A percentile compares a stretch with the other conserved stretches of the same genome.
These are phyloP conservation scores for Myotis pilosus DNA, from an alignment of 2,797 vertebrate genomes.

Conservation along the genomic window DNA sequence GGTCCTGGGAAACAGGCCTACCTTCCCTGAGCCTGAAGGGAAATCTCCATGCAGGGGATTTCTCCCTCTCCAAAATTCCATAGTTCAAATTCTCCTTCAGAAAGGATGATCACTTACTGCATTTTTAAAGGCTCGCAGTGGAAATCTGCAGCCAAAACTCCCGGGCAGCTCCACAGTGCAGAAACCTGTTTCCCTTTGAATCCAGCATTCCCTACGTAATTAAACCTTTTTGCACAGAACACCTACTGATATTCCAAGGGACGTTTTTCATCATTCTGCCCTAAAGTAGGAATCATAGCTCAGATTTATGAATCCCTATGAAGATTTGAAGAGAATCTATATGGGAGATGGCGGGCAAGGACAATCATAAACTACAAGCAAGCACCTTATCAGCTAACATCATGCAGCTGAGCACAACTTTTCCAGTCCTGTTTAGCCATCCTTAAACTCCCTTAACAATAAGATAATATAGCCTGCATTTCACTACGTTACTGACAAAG, in stretches of 20 bases:
- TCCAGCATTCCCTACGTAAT: not conserved
- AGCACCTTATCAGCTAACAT: constrained; percentile 46
- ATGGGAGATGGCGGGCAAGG: not conserved
- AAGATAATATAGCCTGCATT: constrained; percentile 15
- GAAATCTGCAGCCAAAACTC: not conserved
- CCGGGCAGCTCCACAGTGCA: not conserved
- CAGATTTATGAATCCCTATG: not conserved
- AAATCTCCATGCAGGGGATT: not conserved
- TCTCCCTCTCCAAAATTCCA: not conserved
- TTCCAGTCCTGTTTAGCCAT: constrained; percentile 36
- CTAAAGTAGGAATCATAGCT: not conserved
- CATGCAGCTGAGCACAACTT: constrained; percentile 48
- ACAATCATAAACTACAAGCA: not conserved
- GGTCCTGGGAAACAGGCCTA: not conserved
- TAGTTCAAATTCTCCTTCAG: not conserved
- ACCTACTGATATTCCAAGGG: not conserved
- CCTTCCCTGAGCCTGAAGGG: not conserved
- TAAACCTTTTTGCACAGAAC: not conserved
- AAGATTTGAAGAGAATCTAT: not conserved
- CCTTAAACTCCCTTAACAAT: constrained; percentile 31
- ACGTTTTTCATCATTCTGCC: not conserved
- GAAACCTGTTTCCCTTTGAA: not conserved
- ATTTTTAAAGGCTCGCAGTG: not conserved
- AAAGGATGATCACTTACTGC: not conserved
- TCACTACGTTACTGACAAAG: constrained; percentile 23